Conservation (phyloP, 2,888 invertebrate species). For the Mimas tiliae region DNA sequence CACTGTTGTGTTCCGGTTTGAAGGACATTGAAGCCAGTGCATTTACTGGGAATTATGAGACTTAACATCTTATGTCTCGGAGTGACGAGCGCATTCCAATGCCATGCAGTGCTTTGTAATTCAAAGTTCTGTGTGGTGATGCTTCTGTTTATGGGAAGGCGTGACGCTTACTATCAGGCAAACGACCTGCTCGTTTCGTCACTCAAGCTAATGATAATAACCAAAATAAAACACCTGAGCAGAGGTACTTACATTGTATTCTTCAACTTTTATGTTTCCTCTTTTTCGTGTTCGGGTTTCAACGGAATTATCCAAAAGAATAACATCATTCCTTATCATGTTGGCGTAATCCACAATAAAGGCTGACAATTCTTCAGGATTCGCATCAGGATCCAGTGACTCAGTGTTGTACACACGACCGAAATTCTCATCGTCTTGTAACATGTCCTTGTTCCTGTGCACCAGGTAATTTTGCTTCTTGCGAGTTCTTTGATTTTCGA, state of each 20-base stretch:
- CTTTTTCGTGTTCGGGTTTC: constrained; percentile 73
- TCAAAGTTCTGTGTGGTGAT: no score
- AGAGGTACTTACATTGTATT: constrained; percentile 55
- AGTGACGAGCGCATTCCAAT: no score
- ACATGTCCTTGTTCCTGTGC: constrained; percentile 55
- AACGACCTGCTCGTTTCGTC: no score
- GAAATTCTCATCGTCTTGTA: constrained; percentile 53
- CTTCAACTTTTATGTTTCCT: constrained; percentile 68
- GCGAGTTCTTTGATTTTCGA: constrained; percentile 64
- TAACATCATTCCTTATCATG: constrained; percentile 72
- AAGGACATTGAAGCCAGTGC: no score
- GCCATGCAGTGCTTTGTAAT: no score
- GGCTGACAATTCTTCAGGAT: constrained; percentile 64
- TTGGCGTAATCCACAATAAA: constrained; percentile 74
- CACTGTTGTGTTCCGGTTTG: no score
- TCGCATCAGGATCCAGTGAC: constrained; percentile 50
- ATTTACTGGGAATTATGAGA: no score
- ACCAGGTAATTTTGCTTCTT: constrained; percentile 66
- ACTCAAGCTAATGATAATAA: no score
- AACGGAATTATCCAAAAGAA: constrained; percentile 72
- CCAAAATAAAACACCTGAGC: no score
- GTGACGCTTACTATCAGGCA: no score
- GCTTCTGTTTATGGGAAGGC: no score
- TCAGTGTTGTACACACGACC: constrained; percentile 51
- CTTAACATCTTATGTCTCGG: no score